A percentile compares a stretch with the other conserved stretches of the same genome.
phyloP scores from a whole-genome alignment of 2,797 vertebrate genomes.

The Periophthalmus magnuspinnatus region DNA sequence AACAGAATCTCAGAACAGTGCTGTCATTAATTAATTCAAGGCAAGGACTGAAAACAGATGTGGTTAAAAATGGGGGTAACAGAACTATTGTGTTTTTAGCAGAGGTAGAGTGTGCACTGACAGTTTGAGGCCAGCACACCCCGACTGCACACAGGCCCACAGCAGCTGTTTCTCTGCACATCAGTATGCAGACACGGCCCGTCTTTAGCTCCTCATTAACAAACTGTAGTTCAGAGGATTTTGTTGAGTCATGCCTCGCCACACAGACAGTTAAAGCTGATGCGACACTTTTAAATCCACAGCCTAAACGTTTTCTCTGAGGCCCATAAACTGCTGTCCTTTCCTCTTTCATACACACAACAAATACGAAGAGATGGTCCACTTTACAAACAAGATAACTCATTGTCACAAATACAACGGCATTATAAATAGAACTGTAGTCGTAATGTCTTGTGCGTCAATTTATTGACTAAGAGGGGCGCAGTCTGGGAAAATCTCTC shows the following conservation, averaged over 20 bases:
- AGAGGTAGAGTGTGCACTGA: slow-evolving; percentile 36
- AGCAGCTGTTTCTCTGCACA: slow-evolving; percentile 40
- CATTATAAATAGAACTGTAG: too few species aligned
- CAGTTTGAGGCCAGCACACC: slow-evolving; percentile 60
- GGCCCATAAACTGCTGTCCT: background rate
- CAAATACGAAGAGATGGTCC: background rate
- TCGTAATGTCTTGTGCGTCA: too few species aligned
- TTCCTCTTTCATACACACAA: slow-evolving; percentile 4
- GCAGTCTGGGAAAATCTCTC: too few species aligned
- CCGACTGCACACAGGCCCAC: slow-evolving; percentile 16
- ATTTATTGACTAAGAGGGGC: too few species aligned
- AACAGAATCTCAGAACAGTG: background rate
- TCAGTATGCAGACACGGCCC: slow-evolving; percentile 13
- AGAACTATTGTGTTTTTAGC: slow-evolving; percentile 38
- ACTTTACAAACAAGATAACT: background rate
- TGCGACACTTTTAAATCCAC: slow-evolving; percentile 26
- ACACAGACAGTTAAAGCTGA: slow-evolving; percentile 40
- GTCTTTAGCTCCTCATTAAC: slow-evolving; percentile 43
- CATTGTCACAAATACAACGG: background rate
- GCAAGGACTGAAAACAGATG: slow-evolving; percentile 23
- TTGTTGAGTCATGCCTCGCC: slow-evolving; percentile 55
- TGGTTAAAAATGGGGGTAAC: slow-evolving; percentile 28
- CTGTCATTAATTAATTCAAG: slow-evolving; percentile 23
- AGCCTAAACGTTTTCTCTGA: slow-evolving; percentile 2
- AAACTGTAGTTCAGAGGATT: slow-evolving; percentile 34